Conservation (phyloP, 2,888 invertebrate genomes). For the Athalia cordata region DNA sequence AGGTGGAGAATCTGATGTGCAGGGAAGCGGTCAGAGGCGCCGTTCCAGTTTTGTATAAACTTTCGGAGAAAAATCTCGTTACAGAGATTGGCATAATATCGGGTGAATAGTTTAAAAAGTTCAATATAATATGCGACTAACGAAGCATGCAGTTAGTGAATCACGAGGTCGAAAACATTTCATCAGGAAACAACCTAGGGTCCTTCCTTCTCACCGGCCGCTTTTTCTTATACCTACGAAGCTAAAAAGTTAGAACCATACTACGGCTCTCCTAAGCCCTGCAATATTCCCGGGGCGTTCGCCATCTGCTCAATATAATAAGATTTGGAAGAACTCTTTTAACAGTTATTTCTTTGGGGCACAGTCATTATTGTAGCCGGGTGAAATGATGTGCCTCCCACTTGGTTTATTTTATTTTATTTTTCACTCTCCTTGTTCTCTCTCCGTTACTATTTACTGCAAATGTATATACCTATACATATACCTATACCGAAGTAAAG, state of each 20-base stretch:
- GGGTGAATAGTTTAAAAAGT: constrained; percentile 17
- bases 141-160: constrained; percentile 6
- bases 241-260: not conserved
- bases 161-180: constrained; percentile 17
- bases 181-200: not conserved
- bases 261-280: not conserved
- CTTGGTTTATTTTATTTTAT: constrained; percentile 39
- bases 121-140: constrained; percentile 15
- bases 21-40: not conserved
- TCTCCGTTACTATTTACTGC: constrained; percentile 27
- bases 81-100: constrained; percentile 20
- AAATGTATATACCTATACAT: constrained; percentile 27
- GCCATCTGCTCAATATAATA: constrained; percentile 20
- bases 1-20: not conserved
- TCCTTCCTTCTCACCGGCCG: not conserved
- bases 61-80: constrained; percentile 30
- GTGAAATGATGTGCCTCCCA: constrained; percentile 1
- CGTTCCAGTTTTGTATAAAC: not conserved
- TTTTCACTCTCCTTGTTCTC: constrained; percentile 39
- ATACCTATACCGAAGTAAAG: constrained; percentile 6
- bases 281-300: not conserved
- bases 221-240: not conserved
- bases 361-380: constrained; percentile 13
- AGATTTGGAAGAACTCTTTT: constrained; percentile 9
- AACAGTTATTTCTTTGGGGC: constrained; percentile 2